Percentiles rank a stretch among this genome's conserved stretches.
These are phyloP conservation scores for Vireo griseus DNA, from an alignment of 2,797 vertebrate genomes.

Conservation along the genomic window DNA sequence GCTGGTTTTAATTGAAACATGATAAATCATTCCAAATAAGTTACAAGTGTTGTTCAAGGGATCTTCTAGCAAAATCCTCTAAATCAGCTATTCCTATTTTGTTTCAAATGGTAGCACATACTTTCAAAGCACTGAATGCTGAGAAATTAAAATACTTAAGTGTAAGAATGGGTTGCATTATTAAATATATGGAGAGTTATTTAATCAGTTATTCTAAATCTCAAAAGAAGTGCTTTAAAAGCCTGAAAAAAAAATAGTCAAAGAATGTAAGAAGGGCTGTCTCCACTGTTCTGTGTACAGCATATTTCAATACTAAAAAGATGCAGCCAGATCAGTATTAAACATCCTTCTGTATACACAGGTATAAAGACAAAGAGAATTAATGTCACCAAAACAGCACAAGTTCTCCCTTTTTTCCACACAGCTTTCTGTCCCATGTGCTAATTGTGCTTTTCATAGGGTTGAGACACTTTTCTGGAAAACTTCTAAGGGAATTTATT, in stretches of 20 bases:
- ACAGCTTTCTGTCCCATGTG: background rate
- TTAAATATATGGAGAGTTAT: background rate
- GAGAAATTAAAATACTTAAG: background rate
- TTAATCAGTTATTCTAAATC: background rate
- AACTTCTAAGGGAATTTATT: conserved; percentile 13
- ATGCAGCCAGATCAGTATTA: background rate
- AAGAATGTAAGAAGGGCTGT: background rate
- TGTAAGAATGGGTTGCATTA: background rate
- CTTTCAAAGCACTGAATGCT: background rate
- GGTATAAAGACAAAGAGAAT: background rate
- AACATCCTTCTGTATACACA: background rate
- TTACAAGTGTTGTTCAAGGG: background rate
- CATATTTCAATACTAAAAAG: background rate
- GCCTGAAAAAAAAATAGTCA: background rate
- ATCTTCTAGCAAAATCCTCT: background rate
- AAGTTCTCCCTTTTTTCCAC: background rate
- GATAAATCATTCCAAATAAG: background rate
- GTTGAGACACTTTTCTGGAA: background rate
- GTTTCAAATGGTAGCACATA: background rate
- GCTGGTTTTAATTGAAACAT: background rate
- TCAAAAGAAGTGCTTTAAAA: background rate
- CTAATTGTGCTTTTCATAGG: background rate
- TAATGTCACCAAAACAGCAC: background rate
- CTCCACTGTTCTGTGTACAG: background rate
- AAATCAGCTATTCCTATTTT: background rate